phyloP scores from a whole-genome alignment of 2,113 vertebrate genomes.

The Mesoclemmys tuberculata region DNA sequence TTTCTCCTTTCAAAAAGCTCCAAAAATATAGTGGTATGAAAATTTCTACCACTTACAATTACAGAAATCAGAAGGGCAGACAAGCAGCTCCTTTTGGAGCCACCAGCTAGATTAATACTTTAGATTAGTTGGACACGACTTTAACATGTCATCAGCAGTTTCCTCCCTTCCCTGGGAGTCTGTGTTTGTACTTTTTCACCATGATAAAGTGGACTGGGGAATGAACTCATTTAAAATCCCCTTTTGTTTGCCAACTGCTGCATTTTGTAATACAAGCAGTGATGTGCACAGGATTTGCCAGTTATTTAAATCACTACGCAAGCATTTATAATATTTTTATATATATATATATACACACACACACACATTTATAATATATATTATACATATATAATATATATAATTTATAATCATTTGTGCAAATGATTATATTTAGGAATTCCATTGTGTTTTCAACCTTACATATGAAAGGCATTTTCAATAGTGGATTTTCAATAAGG shows the following conservation, averaged over 20 bases:
- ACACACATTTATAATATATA: too few species aligned
- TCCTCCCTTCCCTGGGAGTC: not conserved
- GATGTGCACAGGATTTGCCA: not conserved
- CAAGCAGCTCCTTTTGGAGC: not conserved
- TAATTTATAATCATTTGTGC: not conserved
- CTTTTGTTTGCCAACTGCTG: not conserved
- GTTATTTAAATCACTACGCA: not conserved
- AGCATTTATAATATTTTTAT: too few species aligned
- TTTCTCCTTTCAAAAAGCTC: not conserved
- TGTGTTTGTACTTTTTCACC: not conserved
- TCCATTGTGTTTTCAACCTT: not conserved
- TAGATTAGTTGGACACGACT: not conserved
- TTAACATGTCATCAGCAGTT: not conserved
- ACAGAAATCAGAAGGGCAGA: not conserved
- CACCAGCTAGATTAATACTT: not conserved
- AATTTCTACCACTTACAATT: not conserved
- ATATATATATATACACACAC: too few species aligned
- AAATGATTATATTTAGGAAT: not conserved
- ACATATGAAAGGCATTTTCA: not conserved
- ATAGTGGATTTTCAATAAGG: not conserved
- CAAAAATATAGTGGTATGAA: not conserved
- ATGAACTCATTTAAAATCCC: not conserved
- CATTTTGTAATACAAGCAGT: not conserved
- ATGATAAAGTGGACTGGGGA: not conserved
- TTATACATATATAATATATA: too few species aligned